A percentile compares a stretch with the other conserved stretches of the same genome.
These are phyloP conservation scores for Hydrophis major DNA, from an alignment of 2,797 vertebrate species.

Conservation along the genomic window DNA sequence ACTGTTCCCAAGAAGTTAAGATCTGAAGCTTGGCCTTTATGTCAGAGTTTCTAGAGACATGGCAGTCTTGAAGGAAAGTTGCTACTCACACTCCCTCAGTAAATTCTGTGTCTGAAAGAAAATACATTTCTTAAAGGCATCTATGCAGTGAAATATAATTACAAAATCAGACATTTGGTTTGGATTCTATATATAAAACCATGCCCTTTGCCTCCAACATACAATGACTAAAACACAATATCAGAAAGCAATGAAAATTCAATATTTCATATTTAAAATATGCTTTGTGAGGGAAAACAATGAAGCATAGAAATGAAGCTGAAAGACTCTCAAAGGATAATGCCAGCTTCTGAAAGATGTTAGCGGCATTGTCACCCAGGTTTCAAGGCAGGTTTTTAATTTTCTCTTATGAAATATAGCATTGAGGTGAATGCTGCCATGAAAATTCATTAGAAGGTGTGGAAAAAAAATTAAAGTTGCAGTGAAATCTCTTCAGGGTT, in stretches of 20 bases:
- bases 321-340: constrained; percentile 65
- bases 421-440: constrained; percentile 59
- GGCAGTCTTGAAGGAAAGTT: constrained; percentile 42
- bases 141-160: constrained; percentile 66
- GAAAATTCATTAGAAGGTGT: constrained; percentile 69
- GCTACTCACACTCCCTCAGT: constrained; percentile 57
- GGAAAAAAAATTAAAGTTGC: constrained; percentile 57
- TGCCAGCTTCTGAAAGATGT: constrained; percentile 63
- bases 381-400: constrained; percentile 70
- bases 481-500: constrained; percentile 54
- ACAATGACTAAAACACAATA: constrained; percentile 59
- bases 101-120: constrained; percentile 71
- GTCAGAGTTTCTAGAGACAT: not conserved
- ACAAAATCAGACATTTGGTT: constrained; percentile 70
- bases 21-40: not conserved
- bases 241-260: constrained; percentile 64
- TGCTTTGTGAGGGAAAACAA: constrained; percentile 69
- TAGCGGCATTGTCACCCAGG: constrained; percentile 52
- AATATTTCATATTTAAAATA: constrained; percentile 70
- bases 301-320: constrained; percentile 63
- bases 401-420: constrained; percentile 64
- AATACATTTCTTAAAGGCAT: constrained; percentile 68
- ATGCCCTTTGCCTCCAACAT: constrained; percentile 57
- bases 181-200: constrained; percentile 60
- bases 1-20: not conserved